Evolutionary conservation across 2,888 invertebrate species (phyloP).

Genomic region (Melanchra persicariae): DNA sequence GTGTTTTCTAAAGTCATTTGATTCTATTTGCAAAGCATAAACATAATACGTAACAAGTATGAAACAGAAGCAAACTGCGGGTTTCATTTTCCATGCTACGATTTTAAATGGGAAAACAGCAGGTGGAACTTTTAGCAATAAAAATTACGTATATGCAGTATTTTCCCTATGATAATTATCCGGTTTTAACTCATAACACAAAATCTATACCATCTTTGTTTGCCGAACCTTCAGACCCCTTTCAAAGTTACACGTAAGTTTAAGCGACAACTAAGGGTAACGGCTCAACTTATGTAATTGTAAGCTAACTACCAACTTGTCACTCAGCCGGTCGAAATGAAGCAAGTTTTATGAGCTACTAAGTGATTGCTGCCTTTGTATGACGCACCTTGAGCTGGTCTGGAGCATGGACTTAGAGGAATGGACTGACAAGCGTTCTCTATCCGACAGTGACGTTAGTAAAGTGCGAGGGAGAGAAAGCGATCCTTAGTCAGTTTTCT

Average conservation of each 20-base stretch:
- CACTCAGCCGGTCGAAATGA: conserved; percentile 48
- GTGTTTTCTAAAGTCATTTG: neutral
- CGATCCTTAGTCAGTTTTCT: neutral
- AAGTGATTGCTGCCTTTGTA: conserved; percentile 54
- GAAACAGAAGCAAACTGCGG: neutral
- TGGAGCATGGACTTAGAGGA: neutral
- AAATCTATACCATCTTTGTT: conserved; percentile 20
- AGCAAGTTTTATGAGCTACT: conserved; percentile 52
- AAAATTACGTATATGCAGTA: neutral
- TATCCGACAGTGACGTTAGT: too few relatives aligned
- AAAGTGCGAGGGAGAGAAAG: neutral
- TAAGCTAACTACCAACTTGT: conserved; percentile 53
- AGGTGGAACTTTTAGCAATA: neutral
- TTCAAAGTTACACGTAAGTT: conserved; percentile 26
- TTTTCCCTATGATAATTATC: neutral
- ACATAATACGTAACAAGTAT: neutral
- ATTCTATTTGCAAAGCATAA: neutral
- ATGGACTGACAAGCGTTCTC: too few relatives aligned
- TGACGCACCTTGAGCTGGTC: conserved; percentile 12
- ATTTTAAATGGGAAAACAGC: neutral
- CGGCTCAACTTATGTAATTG: conserved; percentile 51
- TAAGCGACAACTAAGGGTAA: conserved; percentile 20
- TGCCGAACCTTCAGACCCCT: conserved; percentile 9
- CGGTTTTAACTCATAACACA: neutral
- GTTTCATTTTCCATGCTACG: too few relatives aligned